Evolutionary conservation across 2,113 vertebrate species (phyloP), one percentile per base, ranked within the genome.

Genomic region (Petromus typicus): DNA sequence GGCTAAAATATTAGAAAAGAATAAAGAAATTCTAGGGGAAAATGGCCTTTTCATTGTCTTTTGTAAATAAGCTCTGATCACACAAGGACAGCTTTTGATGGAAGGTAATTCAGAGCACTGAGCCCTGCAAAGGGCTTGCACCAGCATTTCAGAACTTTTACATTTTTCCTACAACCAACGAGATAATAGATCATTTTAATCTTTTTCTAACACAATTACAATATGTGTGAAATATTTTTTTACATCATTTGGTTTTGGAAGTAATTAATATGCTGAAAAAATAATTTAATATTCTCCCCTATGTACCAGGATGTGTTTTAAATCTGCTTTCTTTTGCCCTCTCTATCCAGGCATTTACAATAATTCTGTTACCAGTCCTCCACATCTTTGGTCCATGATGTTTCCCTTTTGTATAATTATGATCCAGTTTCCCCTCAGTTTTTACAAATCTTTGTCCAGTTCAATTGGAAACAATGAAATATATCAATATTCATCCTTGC

Each of bases 341-440:
- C 23, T 37, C 34, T 16, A 76, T 76, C 23, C 59, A 79, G 89
- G 92, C 73, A 86, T 96, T 91, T 76, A 83, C 0, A 93, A 67
- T 91, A 88, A 93, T 92, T 95, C 67, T 93, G 18, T 73, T 90
- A 96, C 83, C 64, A 86, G 78, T 71, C 54, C 54, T 86, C 27
- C 27, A 16, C 34, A 81, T 86, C 5, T 93, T 96, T 69, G 71
- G 25, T 63, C 45, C n/a, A 59, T 76, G 25, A 25, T 57, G 5
- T 9, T 23, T 89, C 45, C 48, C 20, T 78, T 82, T 86, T 7
- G 25, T 59, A 91, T 94, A 80, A 30, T 95, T 51, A 48, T 71
- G 56, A 30, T 92, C 57, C 89, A 75, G 16, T 76, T 83, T 94
- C 54, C 63, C 57, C 92, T 92, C 22, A 54, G 40, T 90, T 83